A percentile compares a stretch with the other conserved stretches of the same genome.
Conservation (phyloP, 2,888 invertebrate species). For the Ferrisia virgata region DNA sequence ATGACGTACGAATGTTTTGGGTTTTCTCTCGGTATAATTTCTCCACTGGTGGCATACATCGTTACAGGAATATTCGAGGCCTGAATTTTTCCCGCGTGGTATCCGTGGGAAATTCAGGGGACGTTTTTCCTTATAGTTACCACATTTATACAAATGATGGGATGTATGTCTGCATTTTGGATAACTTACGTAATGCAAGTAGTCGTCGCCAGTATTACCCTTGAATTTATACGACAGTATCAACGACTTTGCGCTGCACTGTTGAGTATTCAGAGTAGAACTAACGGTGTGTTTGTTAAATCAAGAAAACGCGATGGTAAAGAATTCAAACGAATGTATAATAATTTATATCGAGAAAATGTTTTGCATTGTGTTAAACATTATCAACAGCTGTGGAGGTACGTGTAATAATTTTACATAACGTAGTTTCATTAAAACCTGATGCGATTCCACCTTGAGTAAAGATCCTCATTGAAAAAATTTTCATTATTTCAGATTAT, state of each 20-base stretch:
- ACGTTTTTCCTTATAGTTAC: neutral
- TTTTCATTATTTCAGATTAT: neutral
- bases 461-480: neutral
- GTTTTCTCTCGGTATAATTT: neutral
- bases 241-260: neutral
- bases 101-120: neutral
- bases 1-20: slow-evolving; percentile 8
- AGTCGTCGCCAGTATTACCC: neutral
- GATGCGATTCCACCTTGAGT: too few relatives aligned
- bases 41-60: neutral
- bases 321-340: neutral
- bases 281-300: neutral
- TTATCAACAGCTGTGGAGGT: neutral
- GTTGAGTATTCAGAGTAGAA: neutral
- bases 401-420: too few relatives aligned
- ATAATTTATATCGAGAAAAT: neutral
- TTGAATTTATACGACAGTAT: neutral
- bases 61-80: neutral
- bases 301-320: neutral
- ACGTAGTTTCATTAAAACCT: too few relatives aligned
- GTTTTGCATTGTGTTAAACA: neutral
- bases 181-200: neutral
- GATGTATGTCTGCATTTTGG: neutral
- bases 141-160: neutral
- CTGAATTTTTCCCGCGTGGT: neutral